Evolutionary conservation across 2,113 vertebrate species (phyloP).

Genomic region (Thalassoma bifasciatum): DNA sequence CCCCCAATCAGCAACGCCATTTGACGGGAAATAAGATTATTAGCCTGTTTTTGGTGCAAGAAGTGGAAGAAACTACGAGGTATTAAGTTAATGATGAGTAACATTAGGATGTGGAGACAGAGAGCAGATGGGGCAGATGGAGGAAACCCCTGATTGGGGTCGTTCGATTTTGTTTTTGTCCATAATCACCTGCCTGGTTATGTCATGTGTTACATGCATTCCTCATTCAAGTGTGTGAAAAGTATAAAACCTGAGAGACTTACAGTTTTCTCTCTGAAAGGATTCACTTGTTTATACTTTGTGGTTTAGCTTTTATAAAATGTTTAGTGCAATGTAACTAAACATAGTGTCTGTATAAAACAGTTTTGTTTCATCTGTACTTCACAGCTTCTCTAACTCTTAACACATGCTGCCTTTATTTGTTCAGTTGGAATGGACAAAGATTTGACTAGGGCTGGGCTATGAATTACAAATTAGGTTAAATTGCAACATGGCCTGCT

Average conservation of each 20-base stretch:
- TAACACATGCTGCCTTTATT: no score
- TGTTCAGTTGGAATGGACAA: no score
- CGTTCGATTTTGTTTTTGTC: slow-evolving; percentile 21
- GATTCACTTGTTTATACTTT: neutral
- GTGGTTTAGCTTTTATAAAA: neutral
- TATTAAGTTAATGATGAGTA: slow-evolving; percentile 41
- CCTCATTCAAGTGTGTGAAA: neutral
- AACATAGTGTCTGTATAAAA: no score
- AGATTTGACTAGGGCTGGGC: no score
- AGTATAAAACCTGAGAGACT: neutral
- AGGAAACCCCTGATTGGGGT: slow-evolving; percentile 4
- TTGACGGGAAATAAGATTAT: slow-evolving; percentile 69
- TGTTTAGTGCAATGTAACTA: no score
- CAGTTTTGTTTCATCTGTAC: no score
- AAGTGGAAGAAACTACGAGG: slow-evolving; percentile 44
- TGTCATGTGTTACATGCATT: neutral
- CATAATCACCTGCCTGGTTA: slow-evolving; percentile 11
- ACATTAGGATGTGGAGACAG: slow-evolving; percentile 43
- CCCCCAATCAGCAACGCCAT: slow-evolving; percentile 58
- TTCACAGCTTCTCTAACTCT: no score
- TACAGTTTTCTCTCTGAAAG: neutral
- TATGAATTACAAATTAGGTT: no score
- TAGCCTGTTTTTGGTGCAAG: slow-evolving; percentile 59
- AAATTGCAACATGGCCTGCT: no score
- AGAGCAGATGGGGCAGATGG: slow-evolving; percentile 61